Evolutionary conservation across 2,888 invertebrate species (phyloP), one percentile per base, ranked within the genome.

Genomic region (Tachina grossa): DNA sequence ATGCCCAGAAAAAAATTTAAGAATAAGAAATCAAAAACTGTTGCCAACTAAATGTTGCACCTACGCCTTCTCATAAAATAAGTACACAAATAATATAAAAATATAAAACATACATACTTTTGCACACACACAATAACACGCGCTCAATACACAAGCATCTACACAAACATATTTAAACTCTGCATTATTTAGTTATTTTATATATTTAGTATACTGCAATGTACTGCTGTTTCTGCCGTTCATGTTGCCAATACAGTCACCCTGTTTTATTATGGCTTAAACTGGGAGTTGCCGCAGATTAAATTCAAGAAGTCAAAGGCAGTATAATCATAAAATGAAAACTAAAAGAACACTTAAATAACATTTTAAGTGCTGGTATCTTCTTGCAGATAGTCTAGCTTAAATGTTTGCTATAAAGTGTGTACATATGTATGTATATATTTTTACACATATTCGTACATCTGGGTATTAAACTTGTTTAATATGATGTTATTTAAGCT

Each of bases 11-110:
- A 65, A 49, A 57, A 65, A n/a, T 51, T 61, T 39, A 78, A 41
- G 57, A 72, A 69, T 69, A 47, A 43, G 63, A 66, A 84, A 53
- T 74, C 22, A 68, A 72, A 57, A 51, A 77, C 57, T 51, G 72
- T 80, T 84, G 84, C 84, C 84, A 84, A 68, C 66, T 61, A 51
- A 72, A 79, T 71, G 65, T 71, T 65, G 55, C 69, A 69, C 63
- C 9, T 13, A 75, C 79, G 71, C 82, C 82, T 51, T 5, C 76
- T 65, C n/a, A 66, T 6, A 69, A 45, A 47, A 47, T 49, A 19
- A 66, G 22, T 2, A 39, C 16, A 41, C 10, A 63, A 2, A 19
- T 19, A 16, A 9, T 45, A 31, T 6, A 57, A 14, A 9, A 14
- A 16, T 11, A 13, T 57, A 10, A 61, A 9, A 41, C n/a, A 13